These are phyloP conservation scores for Microcebus lehilahytsara DNA, from an alignment of 2,113 vertebrate genomes.

Conservation along the genomic window DNA sequence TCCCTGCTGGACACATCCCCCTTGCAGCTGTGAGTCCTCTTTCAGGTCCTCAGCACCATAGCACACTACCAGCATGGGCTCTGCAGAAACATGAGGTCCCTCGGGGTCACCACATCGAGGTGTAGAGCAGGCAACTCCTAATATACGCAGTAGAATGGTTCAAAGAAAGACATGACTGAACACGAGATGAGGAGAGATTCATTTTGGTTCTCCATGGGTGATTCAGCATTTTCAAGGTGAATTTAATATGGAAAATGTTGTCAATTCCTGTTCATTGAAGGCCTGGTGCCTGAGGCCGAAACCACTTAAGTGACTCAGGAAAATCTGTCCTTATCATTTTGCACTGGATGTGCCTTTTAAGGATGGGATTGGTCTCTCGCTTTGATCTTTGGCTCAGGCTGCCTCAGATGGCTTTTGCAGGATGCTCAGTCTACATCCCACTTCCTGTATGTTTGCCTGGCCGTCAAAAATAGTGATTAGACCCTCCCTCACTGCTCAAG, in stretches of 20 bases:
- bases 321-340: slow-evolving; percentile 60
- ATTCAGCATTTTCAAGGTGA: slow-evolving; percentile 74
- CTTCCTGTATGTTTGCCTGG: neutral
- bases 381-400: slow-evolving; percentile 51
- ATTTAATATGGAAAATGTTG: slow-evolving; percentile 71
- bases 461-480: neutral
- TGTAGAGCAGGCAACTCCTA: neutral
- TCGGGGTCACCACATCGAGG: neutral
- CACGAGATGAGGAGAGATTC: slow-evolving; percentile 32
- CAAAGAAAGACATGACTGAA: slow-evolving; percentile 51
- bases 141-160: neutral
- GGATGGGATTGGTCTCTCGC: slow-evolving; percentile 21
- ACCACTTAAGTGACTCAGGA: slow-evolving; percentile 75
- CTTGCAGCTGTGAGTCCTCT: neutral
- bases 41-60: slow-evolving; percentile 28
- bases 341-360: slow-evolving; percentile 34
- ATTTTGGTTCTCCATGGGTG: slow-evolving; percentile 58
- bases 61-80: neutral
- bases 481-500: neutral
- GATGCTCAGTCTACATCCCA: neutral
- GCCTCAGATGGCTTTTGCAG: slow-evolving; percentile 16
- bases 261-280: slow-evolving; percentile 64
- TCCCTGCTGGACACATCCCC: neutral
- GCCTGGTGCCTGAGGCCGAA: slow-evolving; percentile 67
- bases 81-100: slow-evolving; percentile 22